phyloP scores from a whole-genome alignment of 2,888 invertebrate species.

The Caenorhabditis sulstoni region DNA sequence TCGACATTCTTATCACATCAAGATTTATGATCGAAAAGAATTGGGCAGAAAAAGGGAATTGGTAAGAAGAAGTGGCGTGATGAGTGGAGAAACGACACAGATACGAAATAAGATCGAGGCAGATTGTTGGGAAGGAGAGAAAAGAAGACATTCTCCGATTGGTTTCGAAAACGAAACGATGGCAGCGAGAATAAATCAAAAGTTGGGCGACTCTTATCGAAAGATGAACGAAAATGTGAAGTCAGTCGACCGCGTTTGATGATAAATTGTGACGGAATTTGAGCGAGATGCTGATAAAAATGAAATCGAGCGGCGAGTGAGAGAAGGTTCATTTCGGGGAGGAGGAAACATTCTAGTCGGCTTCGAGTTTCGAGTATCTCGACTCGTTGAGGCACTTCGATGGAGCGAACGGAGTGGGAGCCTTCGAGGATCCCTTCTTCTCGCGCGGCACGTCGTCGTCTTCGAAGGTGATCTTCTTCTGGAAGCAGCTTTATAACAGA shows the following conservation, averaged over 20 bases:
- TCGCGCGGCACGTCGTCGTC: not conserved
- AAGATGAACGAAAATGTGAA: slow-evolving; percentile 7
- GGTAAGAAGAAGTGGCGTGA: not conserved
- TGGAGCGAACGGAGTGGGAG: not conserved
- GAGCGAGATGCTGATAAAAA: not conserved
- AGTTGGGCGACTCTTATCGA: slow-evolving; percentile 8
- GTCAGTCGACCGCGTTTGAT: slow-evolving; percentile 4
- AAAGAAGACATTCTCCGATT: slow-evolving; percentile 14
- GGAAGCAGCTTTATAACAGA: not conserved
- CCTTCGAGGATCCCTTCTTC: not conserved
- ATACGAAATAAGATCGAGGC: not conserved
- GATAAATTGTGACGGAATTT: slow-evolving; percentile 26
- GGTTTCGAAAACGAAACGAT: not conserved
- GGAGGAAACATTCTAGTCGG: slow-evolving; percentile 9
- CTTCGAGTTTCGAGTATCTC: slow-evolving; percentile 29
- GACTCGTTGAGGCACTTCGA: slow-evolving; percentile 28
- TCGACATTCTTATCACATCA: not conserved
- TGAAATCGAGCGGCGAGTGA: not conserved
- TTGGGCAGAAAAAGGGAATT: not conserved
- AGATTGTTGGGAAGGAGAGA: not conserved
- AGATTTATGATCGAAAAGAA: slow-evolving; percentile 17
- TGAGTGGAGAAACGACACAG: not conserved
- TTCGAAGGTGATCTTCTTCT: slow-evolving; percentile 24
- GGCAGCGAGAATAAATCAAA: slow-evolving; percentile 9
- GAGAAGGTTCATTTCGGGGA: not conserved